Conservation (phyloP, 2,113 vertebrate genomes). For the Labrus mixtus region DNA sequence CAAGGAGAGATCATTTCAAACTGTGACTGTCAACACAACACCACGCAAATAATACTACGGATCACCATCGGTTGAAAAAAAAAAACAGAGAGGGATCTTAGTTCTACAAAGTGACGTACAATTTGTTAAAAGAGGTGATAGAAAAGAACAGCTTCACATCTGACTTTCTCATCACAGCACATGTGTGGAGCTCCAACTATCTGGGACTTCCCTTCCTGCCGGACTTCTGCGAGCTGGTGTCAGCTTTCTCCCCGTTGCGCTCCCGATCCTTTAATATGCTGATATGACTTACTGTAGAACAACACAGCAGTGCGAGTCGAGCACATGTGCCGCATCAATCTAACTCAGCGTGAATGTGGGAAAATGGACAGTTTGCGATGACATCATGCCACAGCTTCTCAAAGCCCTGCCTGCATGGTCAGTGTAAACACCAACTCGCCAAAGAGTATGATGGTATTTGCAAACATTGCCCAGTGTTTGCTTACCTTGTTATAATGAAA, state of each 20-base stretch:
- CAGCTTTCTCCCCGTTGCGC: slow-evolving; percentile 62
- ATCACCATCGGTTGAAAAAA: slow-evolving; percentile 50
- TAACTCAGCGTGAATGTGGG: slow-evolving; percentile 73
- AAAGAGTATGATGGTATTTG: slow-evolving; percentile 70
- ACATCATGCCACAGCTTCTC: slow-evolving; percentile 76
- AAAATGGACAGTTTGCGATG: slow-evolving; percentile 69
- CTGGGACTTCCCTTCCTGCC: slow-evolving; percentile 67
- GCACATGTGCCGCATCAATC: slow-evolving; percentile 80
- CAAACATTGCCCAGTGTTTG: slow-evolving; percentile 66
- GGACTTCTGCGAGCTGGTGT: slow-evolving; percentile 53
- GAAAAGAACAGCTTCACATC: slow-evolving; percentile 57
- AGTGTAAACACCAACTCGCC: slow-evolving; percentile 73
- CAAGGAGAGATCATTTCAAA: slow-evolving; percentile 28
- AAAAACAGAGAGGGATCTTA: slow-evolving; percentile 35
- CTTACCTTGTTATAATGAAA: slow-evolving; percentile 59
- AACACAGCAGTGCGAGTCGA: slow-evolving; percentile 62
- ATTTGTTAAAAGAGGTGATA: slow-evolving; percentile 25
- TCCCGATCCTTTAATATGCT: slow-evolving; percentile 68
- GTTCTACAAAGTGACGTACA: slow-evolving; percentile 58
- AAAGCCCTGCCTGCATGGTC: slow-evolving; percentile 67
- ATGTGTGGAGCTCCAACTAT: slow-evolving; percentile 59
- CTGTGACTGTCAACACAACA: slow-evolving; percentile 50
- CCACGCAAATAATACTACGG: slow-evolving; percentile 34
- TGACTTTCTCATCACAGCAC: slow-evolving; percentile 72
- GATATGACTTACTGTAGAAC: slow-evolving; percentile 77